A percentile compares a stretch with the other conserved stretches of the same genome.
phyloP scores from a whole-genome alignment of 2,888 invertebrate species.

The Ectemnius lituratus region DNA sequence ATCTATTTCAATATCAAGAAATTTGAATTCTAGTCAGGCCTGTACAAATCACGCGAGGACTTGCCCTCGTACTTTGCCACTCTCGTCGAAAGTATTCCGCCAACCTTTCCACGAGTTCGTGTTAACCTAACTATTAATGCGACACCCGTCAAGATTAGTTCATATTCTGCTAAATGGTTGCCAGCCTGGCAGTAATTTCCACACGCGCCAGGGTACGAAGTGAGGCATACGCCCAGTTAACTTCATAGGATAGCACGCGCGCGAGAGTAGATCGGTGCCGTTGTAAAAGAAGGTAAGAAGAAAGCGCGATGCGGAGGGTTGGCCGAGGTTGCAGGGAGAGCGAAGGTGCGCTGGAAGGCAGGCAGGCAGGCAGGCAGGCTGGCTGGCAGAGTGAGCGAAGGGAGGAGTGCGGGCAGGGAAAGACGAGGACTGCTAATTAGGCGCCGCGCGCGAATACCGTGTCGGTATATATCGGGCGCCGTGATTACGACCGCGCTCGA shows the following conservation, averaged over 20 bases:
- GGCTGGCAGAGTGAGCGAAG: no score
- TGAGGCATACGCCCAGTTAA: conserved; percentile 38
- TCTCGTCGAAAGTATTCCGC: not conserved
- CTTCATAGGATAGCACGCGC: conserved; percentile 33
- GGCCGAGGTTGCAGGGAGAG: conserved; percentile 9
- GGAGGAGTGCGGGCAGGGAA: conserved; percentile 19
- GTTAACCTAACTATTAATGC: no score
- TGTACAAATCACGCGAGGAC: not conserved
- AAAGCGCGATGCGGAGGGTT: not conserved
- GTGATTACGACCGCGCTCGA: conserved; percentile 64
- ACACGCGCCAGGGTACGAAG: conserved; percentile 24
- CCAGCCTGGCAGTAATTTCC: not conserved
- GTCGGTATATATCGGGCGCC: conserved; percentile 65
- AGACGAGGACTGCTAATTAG: conserved; percentile 70
- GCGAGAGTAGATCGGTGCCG: not conserved
- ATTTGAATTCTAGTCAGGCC: not conserved
- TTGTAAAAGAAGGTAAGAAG: conserved; percentile 19
- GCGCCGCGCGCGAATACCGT: conserved; percentile 68
- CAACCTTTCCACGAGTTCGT: no score
- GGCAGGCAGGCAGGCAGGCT: no score
- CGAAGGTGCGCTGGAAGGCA: conserved; percentile 24
- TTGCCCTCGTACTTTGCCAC: not conserved
- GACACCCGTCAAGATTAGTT: conserved; percentile 52
- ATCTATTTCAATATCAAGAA: not conserved
- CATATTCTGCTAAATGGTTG: conserved; percentile 55